Evolutionary conservation across 2,888 invertebrate species (phyloP).

Genomic region (Dioctria linearis): DNA sequence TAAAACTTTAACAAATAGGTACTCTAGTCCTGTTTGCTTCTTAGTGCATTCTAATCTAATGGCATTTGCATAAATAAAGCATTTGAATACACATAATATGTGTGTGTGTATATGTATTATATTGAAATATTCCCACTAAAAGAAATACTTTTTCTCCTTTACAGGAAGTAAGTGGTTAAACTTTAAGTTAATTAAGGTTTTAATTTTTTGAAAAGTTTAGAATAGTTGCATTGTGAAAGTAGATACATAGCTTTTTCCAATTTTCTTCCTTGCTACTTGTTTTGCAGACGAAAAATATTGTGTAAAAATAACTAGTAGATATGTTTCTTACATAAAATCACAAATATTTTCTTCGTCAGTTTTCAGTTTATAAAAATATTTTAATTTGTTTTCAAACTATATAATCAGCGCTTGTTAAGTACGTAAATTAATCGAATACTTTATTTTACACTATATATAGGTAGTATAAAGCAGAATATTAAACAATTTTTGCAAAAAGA

Average conservation of each 20-base stretch:
- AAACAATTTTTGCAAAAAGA: neutral
- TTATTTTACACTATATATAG: conserved; percentile 4
- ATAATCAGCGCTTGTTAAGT: too few species aligned
- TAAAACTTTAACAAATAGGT: neutral
- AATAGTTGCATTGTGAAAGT: conserved; percentile 46
- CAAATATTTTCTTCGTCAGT: too few species aligned
- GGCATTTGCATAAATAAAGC: conserved; percentile 23
- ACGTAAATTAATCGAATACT: neutral
- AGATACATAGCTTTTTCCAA: conserved; percentile 26
- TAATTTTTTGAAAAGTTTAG: conserved; percentile 33
- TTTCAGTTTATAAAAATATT: too few species aligned
- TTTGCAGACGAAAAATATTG: too few species aligned
- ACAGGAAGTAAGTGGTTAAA: conserved; percentile 70
- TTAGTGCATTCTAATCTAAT: conserved; percentile 28
- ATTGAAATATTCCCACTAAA: conserved; percentile 34
- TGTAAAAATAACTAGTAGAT: too few species aligned
- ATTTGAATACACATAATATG: neutral
- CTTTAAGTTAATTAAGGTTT: conserved; percentile 27
- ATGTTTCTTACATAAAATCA: too few species aligned
- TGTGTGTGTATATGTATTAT: neutral
- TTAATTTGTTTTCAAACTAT: too few species aligned
- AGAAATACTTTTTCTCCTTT: conserved; percentile 63
- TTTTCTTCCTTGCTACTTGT: conserved; percentile 2
- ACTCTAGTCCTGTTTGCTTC: conserved; percentile 16
- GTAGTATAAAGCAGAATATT: neutral